These are phyloP conservation scores for Coracias cyanogaster DNA, from an alignment of 2,797 vertebrate genomes.

Conservation along the genomic window DNA sequence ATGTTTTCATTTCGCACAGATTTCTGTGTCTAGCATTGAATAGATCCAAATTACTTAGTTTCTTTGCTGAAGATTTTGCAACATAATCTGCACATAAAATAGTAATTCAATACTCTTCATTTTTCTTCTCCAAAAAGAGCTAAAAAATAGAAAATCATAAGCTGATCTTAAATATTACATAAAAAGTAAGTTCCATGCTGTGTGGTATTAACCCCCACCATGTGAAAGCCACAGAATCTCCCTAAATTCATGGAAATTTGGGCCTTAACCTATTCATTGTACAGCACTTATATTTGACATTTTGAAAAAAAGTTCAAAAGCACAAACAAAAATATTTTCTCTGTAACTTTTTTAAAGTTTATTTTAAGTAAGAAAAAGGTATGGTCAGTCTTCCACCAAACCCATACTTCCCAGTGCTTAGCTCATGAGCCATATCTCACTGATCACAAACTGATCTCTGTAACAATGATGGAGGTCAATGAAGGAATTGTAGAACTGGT, in stretches of 20 bases:
- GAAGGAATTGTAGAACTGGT: background rate
- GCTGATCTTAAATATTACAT: background rate
- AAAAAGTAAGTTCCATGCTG: background rate
- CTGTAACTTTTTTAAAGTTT: background rate
- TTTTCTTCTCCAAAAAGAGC: background rate
- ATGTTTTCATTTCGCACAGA: background rate
- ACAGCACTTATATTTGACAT: background rate
- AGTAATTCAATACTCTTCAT: background rate
- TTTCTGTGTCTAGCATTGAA: background rate
- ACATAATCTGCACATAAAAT: background rate
- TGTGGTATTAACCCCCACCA: background rate
- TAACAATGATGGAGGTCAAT: background rate
- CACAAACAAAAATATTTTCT: background rate
- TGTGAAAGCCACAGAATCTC: background rate
- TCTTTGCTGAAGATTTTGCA: background rate
- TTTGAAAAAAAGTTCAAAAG: background rate
- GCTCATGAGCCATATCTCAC: accelerated
- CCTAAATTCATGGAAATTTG: background rate
- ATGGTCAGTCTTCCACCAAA: background rate
- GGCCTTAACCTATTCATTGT: background rate
- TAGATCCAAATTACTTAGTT: background rate
- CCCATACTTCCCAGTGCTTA: background rate
- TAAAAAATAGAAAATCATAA: background rate
- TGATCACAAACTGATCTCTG: background rate
- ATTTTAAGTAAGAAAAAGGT: accelerated